phyloP scores from a whole-genome alignment of 2,797 vertebrate species.

The Luscinia luscinia region DNA sequence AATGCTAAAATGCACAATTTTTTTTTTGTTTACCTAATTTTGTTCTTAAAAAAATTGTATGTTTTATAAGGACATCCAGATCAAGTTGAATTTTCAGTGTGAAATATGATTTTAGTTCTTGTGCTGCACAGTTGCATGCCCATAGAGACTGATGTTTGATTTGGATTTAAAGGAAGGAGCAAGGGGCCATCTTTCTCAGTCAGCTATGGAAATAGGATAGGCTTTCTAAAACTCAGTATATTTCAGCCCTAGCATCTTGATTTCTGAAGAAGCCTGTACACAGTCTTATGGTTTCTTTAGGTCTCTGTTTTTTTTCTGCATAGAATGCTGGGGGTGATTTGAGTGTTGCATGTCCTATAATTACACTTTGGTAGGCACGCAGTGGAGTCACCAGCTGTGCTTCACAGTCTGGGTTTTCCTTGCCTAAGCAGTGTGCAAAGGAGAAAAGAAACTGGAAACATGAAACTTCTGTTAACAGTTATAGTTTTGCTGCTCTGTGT shows the following conservation, averaged over 20 bases:
- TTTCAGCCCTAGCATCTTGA: neutral
- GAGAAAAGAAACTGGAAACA: neutral
- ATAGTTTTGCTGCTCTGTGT: neutral
- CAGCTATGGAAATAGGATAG: neutral
- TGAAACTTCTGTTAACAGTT: neutral
- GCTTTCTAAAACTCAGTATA: neutral
- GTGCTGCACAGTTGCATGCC: neutral
- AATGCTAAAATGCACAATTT: neutral
- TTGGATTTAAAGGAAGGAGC: neutral
- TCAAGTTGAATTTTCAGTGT: neutral
- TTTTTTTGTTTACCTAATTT: neutral
- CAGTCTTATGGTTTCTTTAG: neutral
- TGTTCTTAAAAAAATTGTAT: neutral
- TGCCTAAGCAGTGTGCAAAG: neutral
- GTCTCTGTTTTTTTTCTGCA: neutral
- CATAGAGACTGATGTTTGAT: neutral
- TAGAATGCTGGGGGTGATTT: neutral
- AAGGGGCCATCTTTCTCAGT: neutral
- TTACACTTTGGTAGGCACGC: neutral
- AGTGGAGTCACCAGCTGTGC: neutral
- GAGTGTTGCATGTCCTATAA: neutral
- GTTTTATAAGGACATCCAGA: neutral
- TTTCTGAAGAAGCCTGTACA: neutral
- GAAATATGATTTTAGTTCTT: neutral
- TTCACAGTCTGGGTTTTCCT: neutral